Conservation (phyloP, 2,113 vertebrate species). For the Drymodes brunneopygia region DNA sequence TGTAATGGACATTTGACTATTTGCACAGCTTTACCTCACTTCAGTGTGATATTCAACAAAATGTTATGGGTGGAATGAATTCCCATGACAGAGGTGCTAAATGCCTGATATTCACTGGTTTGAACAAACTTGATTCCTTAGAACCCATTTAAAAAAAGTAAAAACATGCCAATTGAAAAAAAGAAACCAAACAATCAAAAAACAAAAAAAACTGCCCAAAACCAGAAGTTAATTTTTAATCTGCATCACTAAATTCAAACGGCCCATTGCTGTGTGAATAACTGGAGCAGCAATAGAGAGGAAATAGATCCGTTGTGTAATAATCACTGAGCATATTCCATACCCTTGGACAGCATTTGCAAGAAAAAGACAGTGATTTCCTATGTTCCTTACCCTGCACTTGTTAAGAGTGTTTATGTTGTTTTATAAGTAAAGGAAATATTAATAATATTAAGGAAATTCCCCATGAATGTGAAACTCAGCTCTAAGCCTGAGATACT, state of each 20-base stretch:
- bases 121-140: not conserved
- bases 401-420: not conserved
- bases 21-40: not conserved
- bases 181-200: not conserved
- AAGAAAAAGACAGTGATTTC: not conserved
- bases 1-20: not conserved
- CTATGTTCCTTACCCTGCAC: not conserved
- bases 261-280: not conserved
- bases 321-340: not conserved
- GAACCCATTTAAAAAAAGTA: not conserved
- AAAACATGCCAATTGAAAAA: not conserved
- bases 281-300: not conserved
- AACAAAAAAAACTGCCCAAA: rapidly evolving
- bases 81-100: not conserved
- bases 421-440: too few relatives aligned
- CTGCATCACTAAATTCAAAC: not conserved
- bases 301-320: not conserved
- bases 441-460: not conserved
- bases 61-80: not conserved
- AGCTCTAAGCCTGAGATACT: not conserved
- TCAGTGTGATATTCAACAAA: not conserved
- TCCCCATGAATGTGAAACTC: not conserved
- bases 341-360: not conserved
- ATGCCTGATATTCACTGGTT: not conserved
- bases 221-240: not conserved